Base-by-base conservation (phyloP, 2,797 vertebrate species). In the Spinus pinus region DNA sequence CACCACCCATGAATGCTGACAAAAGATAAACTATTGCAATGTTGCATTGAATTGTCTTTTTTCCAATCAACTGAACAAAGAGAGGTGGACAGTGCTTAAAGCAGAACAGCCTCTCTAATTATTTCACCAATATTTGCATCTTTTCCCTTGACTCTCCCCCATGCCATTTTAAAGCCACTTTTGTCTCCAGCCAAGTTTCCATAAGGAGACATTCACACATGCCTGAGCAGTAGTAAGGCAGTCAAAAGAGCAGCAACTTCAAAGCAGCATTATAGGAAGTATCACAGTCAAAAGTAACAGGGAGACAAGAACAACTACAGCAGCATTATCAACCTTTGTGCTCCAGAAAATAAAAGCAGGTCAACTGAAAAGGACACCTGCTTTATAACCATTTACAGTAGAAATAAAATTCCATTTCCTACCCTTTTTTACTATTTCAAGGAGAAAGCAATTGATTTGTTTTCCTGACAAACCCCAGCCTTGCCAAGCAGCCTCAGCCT, bases 201-300 rank as follows among this genome's bases (percentile, higher is more conserved):
- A 81, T 81, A 91, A 91, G 85, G 89, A 94, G 93, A 60, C 87
- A 90, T 94, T 96, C 91, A 91, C 66, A 62, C 80, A 75, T 81
- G 90, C 66, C 80, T 90, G 89, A 96, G 87, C 73, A 88, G 89
- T 65, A 90, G 81, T 51, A 93, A 72, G 73, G 79, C 89, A 93
- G 51, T 57, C 73, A 92, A 84, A 95, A 70, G 89, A 96, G 77
- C 92, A 93, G 73, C 56, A 71, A 37, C 87, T 93, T 96, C 82
- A 86, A 79, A 94, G 87, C 24, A 85, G 51, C 19, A 0, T 72
- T 79, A 71, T 4, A 79, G 66, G 84, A 93, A 91, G 49, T 14
- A 88, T 44, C 87, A 54, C 79, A 72, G 62, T 60, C 93, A 80
- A 90, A 94, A 90, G 72, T 42, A 95, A 62, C 33, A 72, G 65